Conservation (phyloP, 2,113 vertebrate species). For the Erythrocercus mccallii region DNA sequence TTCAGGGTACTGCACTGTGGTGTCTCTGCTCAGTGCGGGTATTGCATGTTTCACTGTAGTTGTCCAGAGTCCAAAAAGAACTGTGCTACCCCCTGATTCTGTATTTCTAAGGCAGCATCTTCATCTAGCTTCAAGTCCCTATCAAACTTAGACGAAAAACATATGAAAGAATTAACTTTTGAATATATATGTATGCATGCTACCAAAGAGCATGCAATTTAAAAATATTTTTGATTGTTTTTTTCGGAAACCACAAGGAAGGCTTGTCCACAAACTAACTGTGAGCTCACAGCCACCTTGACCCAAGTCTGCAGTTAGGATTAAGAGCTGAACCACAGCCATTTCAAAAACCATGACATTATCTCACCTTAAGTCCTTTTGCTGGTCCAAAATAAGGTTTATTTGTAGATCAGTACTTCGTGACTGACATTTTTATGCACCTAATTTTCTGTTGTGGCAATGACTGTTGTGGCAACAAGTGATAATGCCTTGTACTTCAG, state of each 20-base stretch:
- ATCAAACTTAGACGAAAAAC: not conserved
- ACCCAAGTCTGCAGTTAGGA: not conserved
- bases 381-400: not conserved
- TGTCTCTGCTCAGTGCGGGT: not conserved
- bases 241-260: not conserved
- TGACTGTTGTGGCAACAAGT: not conserved
- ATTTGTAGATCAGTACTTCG: not conserved
- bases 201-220: not conserved
- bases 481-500: not conserved
- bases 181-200: not conserved
- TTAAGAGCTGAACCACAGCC: not conserved
- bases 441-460: not conserved
- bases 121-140: not conserved
- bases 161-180: not conserved
- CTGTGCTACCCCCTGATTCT: not conserved
- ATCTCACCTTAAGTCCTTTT: not conserved
- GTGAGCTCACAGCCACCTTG: not conserved
- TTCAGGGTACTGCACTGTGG: not conserved
- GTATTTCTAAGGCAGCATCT: not conserved
- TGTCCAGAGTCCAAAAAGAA: not conserved
- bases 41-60: not conserved
- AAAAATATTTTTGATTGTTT: not conserved
- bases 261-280: not conserved
- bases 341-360: not conserved
- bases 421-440: not conserved